Evolutionary conservation across 2,113 vertebrate species (phyloP).

Genomic region (Cephalopholis sonnerati): DNA sequence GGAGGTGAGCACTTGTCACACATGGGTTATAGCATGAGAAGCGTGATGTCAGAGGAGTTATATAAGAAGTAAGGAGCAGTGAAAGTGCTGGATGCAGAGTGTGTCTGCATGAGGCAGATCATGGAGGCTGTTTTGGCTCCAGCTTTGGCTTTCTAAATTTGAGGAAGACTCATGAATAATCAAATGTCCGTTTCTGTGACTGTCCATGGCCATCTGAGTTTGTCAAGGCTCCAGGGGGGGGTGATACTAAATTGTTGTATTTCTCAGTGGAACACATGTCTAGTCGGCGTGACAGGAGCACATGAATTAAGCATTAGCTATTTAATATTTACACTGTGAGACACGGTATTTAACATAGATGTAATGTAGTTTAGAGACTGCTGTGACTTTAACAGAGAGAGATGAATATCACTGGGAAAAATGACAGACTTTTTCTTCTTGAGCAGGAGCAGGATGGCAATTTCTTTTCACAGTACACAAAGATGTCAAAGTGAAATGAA

Average conservation of each 20-base stretch:
- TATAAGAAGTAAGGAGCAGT: slow-evolving; percentile 79
- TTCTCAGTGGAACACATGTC: slow-evolving; percentile 61
- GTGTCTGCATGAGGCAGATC: slow-evolving; percentile 66
- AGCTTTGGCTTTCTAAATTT: slow-evolving; percentile 58
- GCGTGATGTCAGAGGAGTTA: slow-evolving; percentile 81
- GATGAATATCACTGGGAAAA: background rate
- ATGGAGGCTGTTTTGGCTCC: slow-evolving; percentile 58
- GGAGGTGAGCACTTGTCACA: slow-evolving; percentile 72
- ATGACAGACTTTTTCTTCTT: background rate
- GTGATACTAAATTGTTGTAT: slow-evolving; percentile 42
- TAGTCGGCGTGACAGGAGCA: slow-evolving; percentile 58
- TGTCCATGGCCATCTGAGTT: slow-evolving; percentile 41
- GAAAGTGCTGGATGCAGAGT: slow-evolving; percentile 72
- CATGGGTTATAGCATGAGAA: slow-evolving; percentile 74
- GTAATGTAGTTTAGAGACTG: slow-evolving; percentile 2
- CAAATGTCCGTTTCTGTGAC: slow-evolving; percentile 46
- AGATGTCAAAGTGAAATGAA: background rate
- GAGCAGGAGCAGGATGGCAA: background rate
- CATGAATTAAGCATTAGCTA: slow-evolving; percentile 68
- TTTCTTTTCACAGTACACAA: background rate
- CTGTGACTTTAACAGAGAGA: background rate
- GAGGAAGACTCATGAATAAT: slow-evolving; percentile 72
- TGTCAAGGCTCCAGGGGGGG: slow-evolving; percentile 32
- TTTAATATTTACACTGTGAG: slow-evolving; percentile 69
- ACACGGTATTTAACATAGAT: slow-evolving; percentile 34